Evolutionary conservation across 2,113 vertebrate species (phyloP).

Genomic region (Arothron firmamentum): DNA sequence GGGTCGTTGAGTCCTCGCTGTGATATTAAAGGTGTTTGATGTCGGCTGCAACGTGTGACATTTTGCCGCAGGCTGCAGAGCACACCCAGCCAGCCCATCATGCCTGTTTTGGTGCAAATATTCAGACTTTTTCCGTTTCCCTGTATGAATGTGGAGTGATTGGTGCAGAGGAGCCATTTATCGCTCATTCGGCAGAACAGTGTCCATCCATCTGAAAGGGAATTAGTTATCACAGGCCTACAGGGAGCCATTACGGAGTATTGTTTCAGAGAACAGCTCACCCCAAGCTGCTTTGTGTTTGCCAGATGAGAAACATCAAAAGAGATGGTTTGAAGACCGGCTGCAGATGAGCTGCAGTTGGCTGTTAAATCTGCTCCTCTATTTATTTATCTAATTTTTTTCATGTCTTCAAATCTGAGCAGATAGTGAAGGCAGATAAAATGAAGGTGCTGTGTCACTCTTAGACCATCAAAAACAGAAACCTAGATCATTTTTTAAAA

Average conservation of each 20-base stretch:
- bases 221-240: conserved; percentile 66
- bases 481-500: too few relatives aligned
- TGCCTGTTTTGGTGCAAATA: conserved; percentile 14
- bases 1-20: conserved; percentile 37
- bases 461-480: too few relatives aligned
- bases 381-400: conserved; percentile 1
- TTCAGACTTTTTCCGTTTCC: conserved; percentile 18
- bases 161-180: conserved; percentile 48
- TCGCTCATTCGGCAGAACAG: conserved; percentile 46
- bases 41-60: conserved; percentile 50
- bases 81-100: conserved; percentile 23
- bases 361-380: conserved; percentile 32
- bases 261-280: conserved; percentile 64
- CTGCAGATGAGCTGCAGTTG: conserved; percentile 25
- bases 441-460: neutral
- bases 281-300: conserved; percentile 64
- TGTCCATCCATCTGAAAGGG: conserved; percentile 54
- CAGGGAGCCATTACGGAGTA: conserved; percentile 64
- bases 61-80: conserved; percentile 49
- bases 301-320: conserved; percentile 51
- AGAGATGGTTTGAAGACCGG: conserved; percentile 25
- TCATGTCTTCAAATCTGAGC: neutral
- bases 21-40: conserved; percentile 56
- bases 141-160: conserved; percentile 43
- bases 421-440: conserved; percentile 7